These are phyloP conservation scores for Bimastos eiseni DNA, from an alignment of 2,888 invertebrate species.

Conservation along the genomic window DNA sequence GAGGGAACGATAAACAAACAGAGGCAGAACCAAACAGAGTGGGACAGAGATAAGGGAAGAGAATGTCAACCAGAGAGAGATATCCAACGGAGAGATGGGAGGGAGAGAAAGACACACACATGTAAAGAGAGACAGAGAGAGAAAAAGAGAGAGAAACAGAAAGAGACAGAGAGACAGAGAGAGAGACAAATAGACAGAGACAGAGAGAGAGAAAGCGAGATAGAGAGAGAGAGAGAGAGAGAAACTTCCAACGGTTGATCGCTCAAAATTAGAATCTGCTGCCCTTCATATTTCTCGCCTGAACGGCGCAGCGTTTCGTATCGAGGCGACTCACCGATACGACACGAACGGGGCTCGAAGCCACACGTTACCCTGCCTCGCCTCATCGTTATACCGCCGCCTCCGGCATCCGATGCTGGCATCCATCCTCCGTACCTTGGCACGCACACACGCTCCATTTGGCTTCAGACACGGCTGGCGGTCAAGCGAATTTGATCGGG, in stretches of 20 bases:
- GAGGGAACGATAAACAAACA: neutral
- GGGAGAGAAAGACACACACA: too few relatives aligned
- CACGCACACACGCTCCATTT: neutral
- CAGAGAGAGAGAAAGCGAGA: too few relatives aligned
- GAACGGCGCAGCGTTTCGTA: neutral
- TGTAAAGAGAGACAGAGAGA: neutral
- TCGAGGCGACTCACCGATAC: neutral
- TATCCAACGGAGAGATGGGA: too few relatives aligned
- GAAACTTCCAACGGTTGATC: neutral
- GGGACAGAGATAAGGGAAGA: neutral
- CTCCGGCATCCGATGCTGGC: neutral
- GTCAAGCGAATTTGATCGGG: conserved; percentile 3
- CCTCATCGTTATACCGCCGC: neutral
- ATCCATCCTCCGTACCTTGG: neutral
- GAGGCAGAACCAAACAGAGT: neutral
- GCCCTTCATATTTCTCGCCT: neutral
- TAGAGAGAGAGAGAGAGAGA: neutral
- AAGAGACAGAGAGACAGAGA: too few relatives aligned
- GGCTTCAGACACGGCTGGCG: neutral
- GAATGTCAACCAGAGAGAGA: neutral
- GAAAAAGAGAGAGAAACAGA: neutral
- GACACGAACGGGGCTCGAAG: neutral
- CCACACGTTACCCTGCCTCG: too few relatives aligned
- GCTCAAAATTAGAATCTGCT: neutral
- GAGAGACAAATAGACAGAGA: too few relatives aligned